phyloP scores from a whole-genome alignment of 2,113 vertebrate genomes.

The Eclectus roratus region DNA sequence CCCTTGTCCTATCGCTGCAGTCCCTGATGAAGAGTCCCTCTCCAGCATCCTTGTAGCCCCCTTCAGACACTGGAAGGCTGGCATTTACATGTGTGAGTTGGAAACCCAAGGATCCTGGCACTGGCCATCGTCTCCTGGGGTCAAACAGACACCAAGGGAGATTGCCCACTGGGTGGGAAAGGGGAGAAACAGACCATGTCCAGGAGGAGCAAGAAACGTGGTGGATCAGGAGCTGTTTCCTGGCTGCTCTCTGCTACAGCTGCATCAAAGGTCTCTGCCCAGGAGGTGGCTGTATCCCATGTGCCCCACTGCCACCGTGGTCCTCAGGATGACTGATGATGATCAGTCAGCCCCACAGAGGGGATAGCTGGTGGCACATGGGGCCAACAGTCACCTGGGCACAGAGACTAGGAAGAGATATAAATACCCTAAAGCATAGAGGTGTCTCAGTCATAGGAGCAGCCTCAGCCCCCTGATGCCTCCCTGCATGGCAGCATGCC shows the following conservation, averaged over 20 bases:
- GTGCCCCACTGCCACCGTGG: background rate
- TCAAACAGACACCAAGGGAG: background rate
- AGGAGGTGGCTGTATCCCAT: background rate
- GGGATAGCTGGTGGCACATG: background rate
- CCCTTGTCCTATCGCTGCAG: background rate
- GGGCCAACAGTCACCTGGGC: background rate
- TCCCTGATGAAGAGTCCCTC: background rate
- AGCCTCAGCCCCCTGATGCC: background rate
- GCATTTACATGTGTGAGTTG: accelerated
- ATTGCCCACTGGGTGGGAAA: background rate
- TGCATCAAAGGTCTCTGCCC: background rate
- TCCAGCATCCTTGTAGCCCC: background rate
- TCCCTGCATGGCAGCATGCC: background rate
- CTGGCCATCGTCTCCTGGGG: accelerated
- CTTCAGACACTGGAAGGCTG: background rate
- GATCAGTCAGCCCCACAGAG: background rate
- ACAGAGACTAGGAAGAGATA: background rate
- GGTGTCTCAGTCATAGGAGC: background rate
- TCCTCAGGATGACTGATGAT: background rate
- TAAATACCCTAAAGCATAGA: background rate
- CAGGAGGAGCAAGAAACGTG: background rate
- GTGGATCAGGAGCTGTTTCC: background rate
- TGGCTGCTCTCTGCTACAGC: background rate
- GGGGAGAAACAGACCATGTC: background rate
- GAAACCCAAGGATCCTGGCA: background rate